Evolutionary conservation across 2,888 invertebrate genomes (phyloP), one percentile per base, ranked within the genome.

Genomic region (Syritta pipiens): DNA sequence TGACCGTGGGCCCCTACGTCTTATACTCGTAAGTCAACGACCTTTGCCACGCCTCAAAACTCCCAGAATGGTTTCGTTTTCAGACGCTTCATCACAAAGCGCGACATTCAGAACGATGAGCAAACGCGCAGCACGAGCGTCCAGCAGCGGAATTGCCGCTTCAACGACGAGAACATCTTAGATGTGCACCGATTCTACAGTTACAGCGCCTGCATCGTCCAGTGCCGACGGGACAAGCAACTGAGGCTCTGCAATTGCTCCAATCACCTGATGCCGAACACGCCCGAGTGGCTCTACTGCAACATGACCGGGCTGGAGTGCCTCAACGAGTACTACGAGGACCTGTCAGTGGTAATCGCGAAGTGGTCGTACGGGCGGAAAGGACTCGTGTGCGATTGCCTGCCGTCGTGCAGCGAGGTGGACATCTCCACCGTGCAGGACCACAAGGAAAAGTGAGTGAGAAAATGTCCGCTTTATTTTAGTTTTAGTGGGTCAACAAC

Each of bases 351-450:
- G 0, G 89, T 94, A 49, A 93, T 93, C 83, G 92, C 94, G 0
- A 87, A 89, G 6, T 94, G 94, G 93, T 91, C 93, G 0, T 88
- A 87, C 7, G 85, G 85, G 0, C 90, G 92, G 0, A 90, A 90
- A 0, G 94, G 94, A 0, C 87, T 94, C 10, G 89, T 91, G 1
- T 94, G 94, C 82, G 90, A 92, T 84, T 94, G 94, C 83, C 85
- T 93, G 62, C 93, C 94, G 0, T 93, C 93, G 9, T 94, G 94
- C 84, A 91, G 92, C 0, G 94, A 94, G 86, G 91, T 92, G 5
- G 94, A 94, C 82, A 90, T 93, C 67, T 91, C 92, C 3, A 89
- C 92, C 10, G 91, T 93, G 53, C 91, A 91, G 26, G 87, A 89
- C 69, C 86, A 84, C 48, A 86, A 86, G 71, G 86, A 88, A 30